Percentiles rank a stretch among this genome's conserved stretches.
Conservation (phyloP, 1,140 invertebrate species). For the Euura saliciscinereae region DNA sequence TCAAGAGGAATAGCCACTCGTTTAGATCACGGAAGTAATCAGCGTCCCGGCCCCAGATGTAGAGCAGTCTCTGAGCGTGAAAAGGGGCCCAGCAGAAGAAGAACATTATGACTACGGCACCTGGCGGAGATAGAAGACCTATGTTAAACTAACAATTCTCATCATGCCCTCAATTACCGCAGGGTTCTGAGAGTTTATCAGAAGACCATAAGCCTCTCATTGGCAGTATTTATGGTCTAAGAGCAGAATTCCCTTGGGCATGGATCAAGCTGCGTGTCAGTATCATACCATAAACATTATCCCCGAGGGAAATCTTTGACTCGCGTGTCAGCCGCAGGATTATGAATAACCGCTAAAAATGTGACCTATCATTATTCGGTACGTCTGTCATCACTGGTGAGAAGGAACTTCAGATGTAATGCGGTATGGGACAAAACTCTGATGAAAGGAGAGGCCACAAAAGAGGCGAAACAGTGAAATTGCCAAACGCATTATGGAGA, state of each 20-base stretch:
- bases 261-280: no score
- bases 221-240: not conserved
- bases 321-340: not conserved
- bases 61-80: constrained; percentile 81
- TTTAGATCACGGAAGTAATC: constrained; percentile 66
- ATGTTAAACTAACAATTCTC: no score
- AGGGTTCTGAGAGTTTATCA: no score
- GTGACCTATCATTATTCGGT: not conserved
- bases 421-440: no score
- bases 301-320: not conserved
- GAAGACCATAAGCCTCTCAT: not conserved
- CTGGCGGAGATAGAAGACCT: constrained; percentile 59
- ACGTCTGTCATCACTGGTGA: not conserved
- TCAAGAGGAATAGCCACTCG: constrained; percentile 73
- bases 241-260: not conserved
- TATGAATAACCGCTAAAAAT: no score
- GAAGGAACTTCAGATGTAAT: no score
- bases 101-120: constrained; percentile 89
- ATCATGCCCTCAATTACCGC: no score
- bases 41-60: constrained; percentile 64
- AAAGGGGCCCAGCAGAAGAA: constrained; percentile 94
- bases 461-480: no score
- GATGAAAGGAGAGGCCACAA: no score
- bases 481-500: no score
- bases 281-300: no score